These are phyloP conservation scores for Anas capensis DNA, from an alignment of 2,797 vertebrate species.

Conservation along the genomic window DNA sequence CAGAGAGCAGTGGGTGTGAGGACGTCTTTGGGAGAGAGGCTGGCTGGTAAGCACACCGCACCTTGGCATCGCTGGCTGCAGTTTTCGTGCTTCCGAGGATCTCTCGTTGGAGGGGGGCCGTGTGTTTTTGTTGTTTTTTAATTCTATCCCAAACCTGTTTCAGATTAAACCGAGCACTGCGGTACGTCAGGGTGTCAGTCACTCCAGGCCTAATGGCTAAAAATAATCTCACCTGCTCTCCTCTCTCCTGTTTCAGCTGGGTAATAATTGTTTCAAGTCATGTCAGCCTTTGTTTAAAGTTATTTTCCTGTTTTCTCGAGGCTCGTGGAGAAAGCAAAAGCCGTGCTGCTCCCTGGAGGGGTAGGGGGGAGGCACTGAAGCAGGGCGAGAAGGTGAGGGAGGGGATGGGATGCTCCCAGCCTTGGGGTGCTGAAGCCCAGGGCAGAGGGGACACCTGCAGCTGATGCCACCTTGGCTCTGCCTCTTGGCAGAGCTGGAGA, in stretches of 20 bases:
- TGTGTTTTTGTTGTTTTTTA: neutral
- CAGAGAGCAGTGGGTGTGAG: neutral
- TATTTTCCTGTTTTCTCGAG: slow-evolving; percentile 51
- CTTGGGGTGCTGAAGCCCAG: no score
- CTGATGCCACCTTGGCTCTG: no score
- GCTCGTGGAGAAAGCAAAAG: slow-evolving; percentile 40
- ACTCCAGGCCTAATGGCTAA: slow-evolving; percentile 55
- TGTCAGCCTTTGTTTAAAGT: slow-evolving; percentile 70
- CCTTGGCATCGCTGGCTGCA: slow-evolving; percentile 7
- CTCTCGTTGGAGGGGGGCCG: slow-evolving; percentile 26
- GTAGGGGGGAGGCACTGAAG: neutral
- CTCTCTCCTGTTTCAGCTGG: neutral
- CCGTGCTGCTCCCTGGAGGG: slow-evolving; percentile 52
- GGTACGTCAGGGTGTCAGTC: slow-evolving; percentile 56
- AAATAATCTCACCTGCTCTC: slow-evolving; percentile 61
- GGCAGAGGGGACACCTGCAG: no score
- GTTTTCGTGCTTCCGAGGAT: neutral
- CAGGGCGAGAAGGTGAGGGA: neutral
- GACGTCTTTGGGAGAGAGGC: neutral
- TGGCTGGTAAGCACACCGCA: neutral
- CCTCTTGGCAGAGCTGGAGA: no score
- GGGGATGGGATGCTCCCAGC: neutral
- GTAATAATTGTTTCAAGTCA: slow-evolving; percentile 75
- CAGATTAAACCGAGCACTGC: slow-evolving; percentile 49
- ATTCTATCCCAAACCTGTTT: slow-evolving; percentile 55